Percentiles rank a stretch among this genome's conserved stretches.
Evolutionary conservation across 2,888 invertebrate species (phyloP).

Genomic region (Periphyllus acericola): DNA sequence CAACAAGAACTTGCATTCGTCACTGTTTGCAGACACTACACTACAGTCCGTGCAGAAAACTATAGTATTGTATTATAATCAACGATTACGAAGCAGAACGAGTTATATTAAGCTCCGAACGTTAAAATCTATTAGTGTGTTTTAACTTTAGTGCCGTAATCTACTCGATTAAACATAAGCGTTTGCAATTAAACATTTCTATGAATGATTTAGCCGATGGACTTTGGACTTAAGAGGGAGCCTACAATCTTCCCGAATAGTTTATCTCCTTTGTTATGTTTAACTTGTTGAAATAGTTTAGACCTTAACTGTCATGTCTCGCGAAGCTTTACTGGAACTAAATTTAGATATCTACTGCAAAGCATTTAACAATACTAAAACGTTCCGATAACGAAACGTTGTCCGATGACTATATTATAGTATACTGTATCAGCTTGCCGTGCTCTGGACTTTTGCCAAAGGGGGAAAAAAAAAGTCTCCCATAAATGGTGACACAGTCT

Average conservation of each 20-base stretch:
- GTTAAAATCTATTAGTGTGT: neutral
- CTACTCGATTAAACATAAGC: neutral
- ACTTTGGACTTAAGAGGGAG: neutral
- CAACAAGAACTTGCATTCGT: too few species aligned
- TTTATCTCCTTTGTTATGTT: conserved; percentile 24
- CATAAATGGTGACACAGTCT: neutral
- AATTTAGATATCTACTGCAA: neutral
- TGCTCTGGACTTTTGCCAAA: conserved; percentile 19
- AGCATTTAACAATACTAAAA: conserved; percentile 1
- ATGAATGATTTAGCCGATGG: conserved; percentile 2
- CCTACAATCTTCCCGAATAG: conserved; percentile 31
- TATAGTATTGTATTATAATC: too few species aligned
- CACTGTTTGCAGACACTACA: too few species aligned
- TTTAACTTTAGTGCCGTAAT: neutral
- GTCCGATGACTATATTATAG: neutral
- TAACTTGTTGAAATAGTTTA: conserved; percentile 28
- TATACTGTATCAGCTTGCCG: neutral
- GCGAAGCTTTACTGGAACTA: conserved; percentile 18
- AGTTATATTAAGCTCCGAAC: neutral
- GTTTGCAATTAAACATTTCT: conserved; percentile 12
- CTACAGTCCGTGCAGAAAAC: too few species aligned
- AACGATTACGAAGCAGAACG: too few species aligned
- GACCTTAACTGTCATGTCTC: neutral
- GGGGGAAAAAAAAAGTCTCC: neutral
- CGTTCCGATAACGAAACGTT: neutral